Base-by-base conservation (phyloP, 2,888 invertebrate species). In the Brachyptera risi region DNA sequence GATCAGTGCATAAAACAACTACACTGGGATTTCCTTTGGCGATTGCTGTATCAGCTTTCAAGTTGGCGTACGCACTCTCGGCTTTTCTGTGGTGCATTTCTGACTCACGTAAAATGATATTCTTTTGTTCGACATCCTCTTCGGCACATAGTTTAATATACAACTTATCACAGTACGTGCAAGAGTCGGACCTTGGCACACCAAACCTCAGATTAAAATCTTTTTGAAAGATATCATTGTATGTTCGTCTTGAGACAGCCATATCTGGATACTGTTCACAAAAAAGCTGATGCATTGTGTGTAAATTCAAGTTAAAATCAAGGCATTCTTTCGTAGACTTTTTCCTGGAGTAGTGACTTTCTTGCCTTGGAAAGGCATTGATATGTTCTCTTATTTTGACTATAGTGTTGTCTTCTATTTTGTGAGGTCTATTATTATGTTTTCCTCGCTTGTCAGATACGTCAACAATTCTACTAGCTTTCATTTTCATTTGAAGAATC, bases 81-180 rank as follows among this genome's bases (percentile, higher is more conserved):
- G 40, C 15, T 38, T 56, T 40, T 13, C 38, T 17, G 31, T 59
- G 59, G 49, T 59, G 59, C 31, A 49, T 19, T 26, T 59, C 7
- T 7, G 49, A 49, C 5, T 59, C 31, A 19, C 9, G 11, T 27
- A 13, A 3, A n/a, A n/a, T n/a, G 9, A 59, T 26, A 3, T 2
- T 44, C 9, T 11, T 3, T 15, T 31, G 27, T 59, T 49, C 49
- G 19, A 31, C 27, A 3, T 26, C 31, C 7, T 4, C 5, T 26
- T 7, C 31, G 17, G 47, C 47, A n/a, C 7, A n/a, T 15, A 59
- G 49, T 37, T 35, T 4, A 31, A 59, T 17, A 17, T 15, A 59
- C 4, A 50, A 23, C 38, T 21, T 50, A 31, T 59, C 50, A 15
- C 59, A 59, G 2, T 24, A 17, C 11, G 19, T 23, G 51, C 51